A percentile compares a stretch with the other conserved stretches of the same genome.
phyloP scores from a whole-genome alignment of 2,797 vertebrate genomes.

The Distichodus sexfasciatus region DNA sequence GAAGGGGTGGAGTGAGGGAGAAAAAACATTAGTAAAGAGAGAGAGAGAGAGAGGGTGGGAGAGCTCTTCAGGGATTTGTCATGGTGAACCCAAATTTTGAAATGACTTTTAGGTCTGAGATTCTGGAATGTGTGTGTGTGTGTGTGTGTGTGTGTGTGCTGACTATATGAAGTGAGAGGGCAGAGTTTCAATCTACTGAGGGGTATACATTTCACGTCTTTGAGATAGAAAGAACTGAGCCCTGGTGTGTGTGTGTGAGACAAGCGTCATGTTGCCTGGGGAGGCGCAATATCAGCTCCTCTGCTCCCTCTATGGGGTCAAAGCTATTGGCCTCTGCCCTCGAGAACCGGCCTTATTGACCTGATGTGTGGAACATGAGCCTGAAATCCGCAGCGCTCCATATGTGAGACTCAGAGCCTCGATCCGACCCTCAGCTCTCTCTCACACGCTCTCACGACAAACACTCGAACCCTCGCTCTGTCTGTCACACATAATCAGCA shows the following conservation, averaged over 20 bases:
- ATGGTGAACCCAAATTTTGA: constrained; percentile 49
- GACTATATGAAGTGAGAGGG: background rate
- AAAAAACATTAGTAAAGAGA: too few species aligned
- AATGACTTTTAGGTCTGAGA: constrained; percentile 26
- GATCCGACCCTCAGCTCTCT: constrained; percentile 22
- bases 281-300: constrained; percentile 18
- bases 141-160: too few species aligned
- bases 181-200: background rate
- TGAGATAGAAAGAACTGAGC: background rate
- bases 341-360: constrained; percentile 33
- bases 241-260: constrained; percentile 2
- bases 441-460: constrained; percentile 31
- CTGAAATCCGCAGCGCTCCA: constrained; percentile 36
- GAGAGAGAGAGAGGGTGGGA: background rate
- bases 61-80: constrained; percentile 40
- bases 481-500: constrained; percentile 15
- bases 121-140: constrained; percentile 7
- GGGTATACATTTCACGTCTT: background rate
- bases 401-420: constrained; percentile 34
- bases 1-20: too few species aligned
- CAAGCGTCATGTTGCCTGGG: background rate
- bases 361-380: constrained; percentile 44
- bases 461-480: background rate
- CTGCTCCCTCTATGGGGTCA: constrained; percentile 23
- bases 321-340: constrained; percentile 34